These are phyloP conservation scores for Pristionchus fissidentatus DNA, from an alignment of 2,888 invertebrate genomes.

Conservation along the genomic window DNA sequence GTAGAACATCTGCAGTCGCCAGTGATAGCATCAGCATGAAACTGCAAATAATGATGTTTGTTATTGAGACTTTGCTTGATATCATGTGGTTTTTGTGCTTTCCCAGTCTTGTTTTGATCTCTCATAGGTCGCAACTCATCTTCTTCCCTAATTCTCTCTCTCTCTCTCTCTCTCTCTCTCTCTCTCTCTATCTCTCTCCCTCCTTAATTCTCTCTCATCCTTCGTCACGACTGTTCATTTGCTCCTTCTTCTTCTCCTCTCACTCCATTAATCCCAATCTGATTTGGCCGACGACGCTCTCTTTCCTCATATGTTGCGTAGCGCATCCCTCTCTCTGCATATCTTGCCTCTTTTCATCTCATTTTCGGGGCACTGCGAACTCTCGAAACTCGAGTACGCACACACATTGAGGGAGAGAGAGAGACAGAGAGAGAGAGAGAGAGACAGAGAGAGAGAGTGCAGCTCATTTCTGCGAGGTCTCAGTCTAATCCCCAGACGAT, in stretches of 20 bases:
- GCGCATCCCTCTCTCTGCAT: conserved; percentile 6
- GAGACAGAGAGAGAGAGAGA: neutral
- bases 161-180: conserved; percentile 1
- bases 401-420: too few relatives aligned
- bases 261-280: conserved; percentile 36
- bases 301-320: conserved; percentile 5
- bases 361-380: conserved; percentile 1
- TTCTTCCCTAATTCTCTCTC: neutral
- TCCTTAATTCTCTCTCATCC: conserved; percentile 2
- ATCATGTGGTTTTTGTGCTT: neutral
- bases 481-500: conserved; percentile 35
- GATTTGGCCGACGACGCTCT: neutral
- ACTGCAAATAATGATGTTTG: conserved; percentile 64
- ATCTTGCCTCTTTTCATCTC: neutral
- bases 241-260: neutral
- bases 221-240: neutral
- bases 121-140: neutral
- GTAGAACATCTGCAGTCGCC: conserved; percentile 74
- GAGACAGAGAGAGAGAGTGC: neutral
- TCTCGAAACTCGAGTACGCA: too few relatives aligned
- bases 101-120: neutral
- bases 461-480: conserved; percentile 28
- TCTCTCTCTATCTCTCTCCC: neutral
- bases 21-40: conserved; percentile 73
- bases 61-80: neutral